Percentiles rank a stretch among this genome's conserved stretches.
Conservation (phyloP, 2,888 invertebrate genomes). For the Blera fallax region DNA sequence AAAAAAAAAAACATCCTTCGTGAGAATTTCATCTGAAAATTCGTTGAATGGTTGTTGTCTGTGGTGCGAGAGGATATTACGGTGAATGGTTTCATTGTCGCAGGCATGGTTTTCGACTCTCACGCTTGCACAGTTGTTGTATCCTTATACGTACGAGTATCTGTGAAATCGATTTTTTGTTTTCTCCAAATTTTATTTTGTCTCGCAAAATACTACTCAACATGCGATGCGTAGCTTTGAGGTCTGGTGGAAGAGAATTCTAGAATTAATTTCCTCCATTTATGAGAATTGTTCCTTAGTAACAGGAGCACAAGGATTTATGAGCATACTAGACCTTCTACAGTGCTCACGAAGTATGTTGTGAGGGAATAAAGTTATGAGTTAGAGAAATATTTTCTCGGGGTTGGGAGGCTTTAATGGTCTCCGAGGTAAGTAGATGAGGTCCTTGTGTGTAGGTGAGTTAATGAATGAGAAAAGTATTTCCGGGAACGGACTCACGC, state of each 20-base stretch:
- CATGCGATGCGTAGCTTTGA: not conserved
- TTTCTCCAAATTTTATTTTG: not conserved
- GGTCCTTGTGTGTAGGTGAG: too few relatives aligned
- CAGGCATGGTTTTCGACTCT: not conserved
- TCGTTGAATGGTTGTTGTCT: not conserved
- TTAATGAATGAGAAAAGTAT: too few relatives aligned
- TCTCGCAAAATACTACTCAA: not conserved
- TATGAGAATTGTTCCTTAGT: not conserved
- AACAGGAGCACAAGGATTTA: not conserved
- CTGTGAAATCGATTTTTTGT: not conserved
- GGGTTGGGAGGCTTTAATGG: too few relatives aligned
- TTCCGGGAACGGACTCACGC: too few relatives aligned
- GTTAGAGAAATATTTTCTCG: too few relatives aligned
- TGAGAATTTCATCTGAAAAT: not conserved
- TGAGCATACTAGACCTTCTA: not conserved
- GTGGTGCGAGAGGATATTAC: not conserved
- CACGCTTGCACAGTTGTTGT: not conserved
- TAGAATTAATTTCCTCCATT: not conserved
- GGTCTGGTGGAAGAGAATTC: not conserved
- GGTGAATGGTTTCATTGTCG: not conserved
- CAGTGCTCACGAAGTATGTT: too few relatives aligned
- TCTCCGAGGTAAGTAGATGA: too few relatives aligned
- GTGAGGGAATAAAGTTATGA: too few relatives aligned
- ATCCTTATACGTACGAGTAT: too few relatives aligned
- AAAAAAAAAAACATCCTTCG: not conserved